Percentiles rank a stretch among this genome's conserved stretches.
Conservation (phyloP, 2,113 vertebrate genomes). For the Progne subis region DNA sequence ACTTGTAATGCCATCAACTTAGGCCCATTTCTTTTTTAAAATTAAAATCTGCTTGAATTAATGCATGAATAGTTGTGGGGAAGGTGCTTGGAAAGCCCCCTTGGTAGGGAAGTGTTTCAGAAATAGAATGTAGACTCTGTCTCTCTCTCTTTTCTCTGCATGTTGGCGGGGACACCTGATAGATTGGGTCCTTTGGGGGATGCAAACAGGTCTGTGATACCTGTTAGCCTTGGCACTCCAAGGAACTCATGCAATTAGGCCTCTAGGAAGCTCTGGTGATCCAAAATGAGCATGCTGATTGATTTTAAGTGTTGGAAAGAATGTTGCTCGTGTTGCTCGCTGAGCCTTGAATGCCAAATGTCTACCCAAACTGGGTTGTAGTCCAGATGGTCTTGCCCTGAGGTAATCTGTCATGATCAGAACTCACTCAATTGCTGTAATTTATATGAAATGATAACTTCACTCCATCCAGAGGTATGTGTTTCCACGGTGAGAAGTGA, state of each 20-base stretch:
- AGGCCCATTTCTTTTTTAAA: not conserved
- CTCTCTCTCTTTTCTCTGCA: not conserved
- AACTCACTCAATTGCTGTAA: not conserved
- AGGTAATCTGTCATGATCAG: not conserved
- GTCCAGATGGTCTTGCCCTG: not conserved
- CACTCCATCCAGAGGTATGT: not conserved
- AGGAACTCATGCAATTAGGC: not conserved
- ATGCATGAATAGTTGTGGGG: not conserved
- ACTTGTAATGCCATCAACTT: not conserved
- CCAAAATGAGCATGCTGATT: not conserved
- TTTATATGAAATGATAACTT: not conserved
- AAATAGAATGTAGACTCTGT: not conserved
- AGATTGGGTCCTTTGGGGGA: not conserved
- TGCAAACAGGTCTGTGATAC: not conserved
- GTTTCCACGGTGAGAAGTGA: not conserved
- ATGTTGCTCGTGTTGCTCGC: not conserved
- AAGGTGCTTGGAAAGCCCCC: not conserved
- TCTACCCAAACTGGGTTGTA: not conserved
- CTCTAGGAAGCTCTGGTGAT: not conserved
- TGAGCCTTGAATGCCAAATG: not conserved
- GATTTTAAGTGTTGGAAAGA: not conserved
- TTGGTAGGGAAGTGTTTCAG: not conserved
- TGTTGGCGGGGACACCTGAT: not conserved
- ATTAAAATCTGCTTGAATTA: not conserved
- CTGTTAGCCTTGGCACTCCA: not conserved